Base-by-base conservation (phyloP, 2,113 vertebrate genomes). In the Phaethornis superciliosus region DNA sequence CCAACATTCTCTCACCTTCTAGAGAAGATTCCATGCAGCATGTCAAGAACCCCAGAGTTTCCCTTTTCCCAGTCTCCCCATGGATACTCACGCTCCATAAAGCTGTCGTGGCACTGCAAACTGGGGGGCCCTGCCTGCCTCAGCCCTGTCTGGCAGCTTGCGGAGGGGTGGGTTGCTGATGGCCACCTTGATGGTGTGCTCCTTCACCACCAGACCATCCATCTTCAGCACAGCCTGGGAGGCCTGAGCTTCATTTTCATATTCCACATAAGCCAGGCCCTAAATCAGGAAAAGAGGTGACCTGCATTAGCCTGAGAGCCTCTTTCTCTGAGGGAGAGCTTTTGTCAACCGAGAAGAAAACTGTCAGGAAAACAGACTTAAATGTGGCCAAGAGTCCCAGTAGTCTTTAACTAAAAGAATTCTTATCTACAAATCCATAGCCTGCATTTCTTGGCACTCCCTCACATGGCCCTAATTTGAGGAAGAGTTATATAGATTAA, bases 221-320 rank as follows among this genome's bases (percentile, higher is more conserved):
- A 99, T 97, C 90, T 99, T 99, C 94, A 99, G 85, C 32, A 99
- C 99, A 1, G 99, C 99, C 93, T 99, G 98, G 0, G 99, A 99
- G 0, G 99, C 99, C 96, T 99, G 98, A 1, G 95, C 89, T 89
- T 99, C 99, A 0, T 98, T 98, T 74, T 98, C 98, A n/a, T 98
- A 99, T 56, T 99, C 99, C 68, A 99, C 99, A 1, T 99, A 99
- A 15, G 99, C 99, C 97, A 99, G 95, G 75, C 99, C 99, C 99
- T 99, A 37, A 54, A 58, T n/a, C 33, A 64, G 23, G 20, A 1
- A 5, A 26, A 52, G 4, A 1, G 15, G 46, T 5, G 5, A 17
- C 0, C 23, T 20, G 0, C 1, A 0, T 92, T 2, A 83, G 47
- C 62, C 80, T 70, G 6, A 19, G 17, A 10, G 11, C 5, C 37